These are phyloP conservation scores for Dyspetes luteomarginatus DNA, from an alignment of 2,888 invertebrate genomes.

Conservation along the genomic window DNA sequence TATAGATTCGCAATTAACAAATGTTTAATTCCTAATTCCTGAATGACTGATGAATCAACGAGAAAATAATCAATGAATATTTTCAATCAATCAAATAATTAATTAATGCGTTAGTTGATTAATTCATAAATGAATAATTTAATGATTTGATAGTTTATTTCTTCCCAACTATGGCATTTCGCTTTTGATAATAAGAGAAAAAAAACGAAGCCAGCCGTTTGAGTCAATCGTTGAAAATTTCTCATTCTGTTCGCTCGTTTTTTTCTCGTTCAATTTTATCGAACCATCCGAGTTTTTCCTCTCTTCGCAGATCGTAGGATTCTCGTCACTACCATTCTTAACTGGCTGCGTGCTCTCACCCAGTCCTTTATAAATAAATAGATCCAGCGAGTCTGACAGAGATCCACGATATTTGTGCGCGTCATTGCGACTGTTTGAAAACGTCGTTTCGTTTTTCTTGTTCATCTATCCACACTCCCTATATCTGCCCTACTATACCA, in stretches of 20 bases:
- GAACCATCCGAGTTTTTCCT: neutral
- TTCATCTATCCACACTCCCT: slow-evolving; percentile 16
- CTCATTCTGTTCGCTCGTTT: neutral
- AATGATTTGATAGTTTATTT: neutral
- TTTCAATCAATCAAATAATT: neutral
- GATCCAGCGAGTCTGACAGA: neutral
- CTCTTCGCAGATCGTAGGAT: neutral
- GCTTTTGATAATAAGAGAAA: neutral
- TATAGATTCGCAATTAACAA: neutral
- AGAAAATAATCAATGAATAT: too few species aligned
- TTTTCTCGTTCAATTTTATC: slow-evolving; percentile 3
- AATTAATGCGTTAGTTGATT: neutral
- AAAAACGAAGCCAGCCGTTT: too few species aligned
- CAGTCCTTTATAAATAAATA: neutral
- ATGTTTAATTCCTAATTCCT: neutral
- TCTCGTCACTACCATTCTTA: too few species aligned
- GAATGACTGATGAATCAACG: neutral
- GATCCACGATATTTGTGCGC: neutral
- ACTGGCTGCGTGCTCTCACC: too few species aligned
- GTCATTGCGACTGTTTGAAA: slow-evolving; percentile 18
- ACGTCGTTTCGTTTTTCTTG: slow-evolving; percentile 29
- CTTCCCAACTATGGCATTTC: neutral
- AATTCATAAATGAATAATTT: neutral
- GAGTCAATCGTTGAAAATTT: neutral
- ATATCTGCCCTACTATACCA: slow-evolving; percentile 23